Conservation (phyloP, 2,113 vertebrate species). For the Pachyramphus minor region DNA sequence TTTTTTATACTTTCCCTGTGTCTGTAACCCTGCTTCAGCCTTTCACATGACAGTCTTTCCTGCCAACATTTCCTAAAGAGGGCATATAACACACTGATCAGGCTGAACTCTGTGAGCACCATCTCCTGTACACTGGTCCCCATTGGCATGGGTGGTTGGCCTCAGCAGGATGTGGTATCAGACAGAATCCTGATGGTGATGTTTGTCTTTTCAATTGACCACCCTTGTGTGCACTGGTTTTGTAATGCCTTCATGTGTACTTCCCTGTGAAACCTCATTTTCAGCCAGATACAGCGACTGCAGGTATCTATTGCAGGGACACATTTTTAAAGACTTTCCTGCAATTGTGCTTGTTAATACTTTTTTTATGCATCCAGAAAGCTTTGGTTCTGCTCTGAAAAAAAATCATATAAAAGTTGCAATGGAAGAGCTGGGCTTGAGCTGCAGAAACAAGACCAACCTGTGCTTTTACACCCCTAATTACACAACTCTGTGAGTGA, state of each 20-base stretch:
- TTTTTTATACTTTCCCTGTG: not conserved
- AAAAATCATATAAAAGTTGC: not conserved
- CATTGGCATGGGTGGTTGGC: not conserved
- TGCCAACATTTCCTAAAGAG: not conserved
- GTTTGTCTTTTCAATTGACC: not conserved
- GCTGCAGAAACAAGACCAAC: not conserved
- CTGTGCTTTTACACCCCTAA: not conserved
- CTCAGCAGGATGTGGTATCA: not conserved
- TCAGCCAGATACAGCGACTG: not conserved
- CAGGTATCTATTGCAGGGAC: not conserved
- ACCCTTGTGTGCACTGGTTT: not conserved
- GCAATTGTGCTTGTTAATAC: not conserved
- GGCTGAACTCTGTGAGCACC: fast-evolving
- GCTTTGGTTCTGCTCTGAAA: not conserved
- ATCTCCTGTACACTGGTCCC: not conserved
- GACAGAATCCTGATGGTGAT: not conserved
- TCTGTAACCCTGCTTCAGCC: not conserved
- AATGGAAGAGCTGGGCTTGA: not conserved
- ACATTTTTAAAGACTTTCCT: not conserved
- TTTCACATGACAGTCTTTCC: not conserved
- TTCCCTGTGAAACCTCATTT: not conserved
- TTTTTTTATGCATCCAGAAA: not conserved
- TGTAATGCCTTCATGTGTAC: not conserved
- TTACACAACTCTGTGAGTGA: not conserved
- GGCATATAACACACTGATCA: not conserved